Percentiles rank a stretch among this genome's conserved stretches.
phyloP scores from a whole-genome alignment of 2,888 invertebrate genomes.

The Leptopilina drosophilae region DNA sequence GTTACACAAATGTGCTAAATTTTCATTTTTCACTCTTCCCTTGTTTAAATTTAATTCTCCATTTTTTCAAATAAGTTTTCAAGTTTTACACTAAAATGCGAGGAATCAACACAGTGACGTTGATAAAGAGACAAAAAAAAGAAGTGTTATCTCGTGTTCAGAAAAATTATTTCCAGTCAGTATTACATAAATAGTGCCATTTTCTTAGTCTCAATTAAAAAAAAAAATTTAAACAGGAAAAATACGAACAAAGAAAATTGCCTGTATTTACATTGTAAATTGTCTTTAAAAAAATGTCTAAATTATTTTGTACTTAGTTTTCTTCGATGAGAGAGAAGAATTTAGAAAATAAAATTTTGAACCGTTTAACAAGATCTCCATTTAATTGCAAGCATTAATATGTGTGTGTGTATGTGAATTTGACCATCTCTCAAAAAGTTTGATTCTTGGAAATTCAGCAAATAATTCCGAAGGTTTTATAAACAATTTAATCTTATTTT shows the following conservation, averaged over 20 bases:
- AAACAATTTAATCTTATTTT: background rate
- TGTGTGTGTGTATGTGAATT: background rate
- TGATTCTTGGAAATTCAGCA: background rate
- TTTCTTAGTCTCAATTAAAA: slow-evolving; percentile 44
- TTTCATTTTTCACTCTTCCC: slow-evolving; percentile 47
- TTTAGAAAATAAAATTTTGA: background rate
- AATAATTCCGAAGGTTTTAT: background rate
- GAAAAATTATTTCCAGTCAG: slow-evolving; percentile 54
- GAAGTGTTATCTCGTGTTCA: slow-evolving; percentile 26
- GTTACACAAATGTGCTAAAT: slow-evolving; percentile 33
- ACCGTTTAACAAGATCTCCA: background rate
- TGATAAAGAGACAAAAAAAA: background rate
- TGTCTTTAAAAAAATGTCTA: background rate
- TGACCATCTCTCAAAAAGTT: background rate
- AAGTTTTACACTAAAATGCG: background rate
- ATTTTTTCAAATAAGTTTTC: background rate
- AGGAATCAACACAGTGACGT: background rate
- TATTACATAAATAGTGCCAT: slow-evolving; percentile 60
- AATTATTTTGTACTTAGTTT: background rate
- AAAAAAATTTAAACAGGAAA: background rate
- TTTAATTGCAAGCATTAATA: background rate
- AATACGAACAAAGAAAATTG: background rate
- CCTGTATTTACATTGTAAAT: background rate
- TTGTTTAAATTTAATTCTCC: background rate
- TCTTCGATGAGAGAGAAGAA: background rate